Percentiles rank a stretch among this genome's conserved stretches.
phyloP scores from a whole-genome alignment of 2,888 invertebrate genomes.

The Drosophila picticornis region DNA sequence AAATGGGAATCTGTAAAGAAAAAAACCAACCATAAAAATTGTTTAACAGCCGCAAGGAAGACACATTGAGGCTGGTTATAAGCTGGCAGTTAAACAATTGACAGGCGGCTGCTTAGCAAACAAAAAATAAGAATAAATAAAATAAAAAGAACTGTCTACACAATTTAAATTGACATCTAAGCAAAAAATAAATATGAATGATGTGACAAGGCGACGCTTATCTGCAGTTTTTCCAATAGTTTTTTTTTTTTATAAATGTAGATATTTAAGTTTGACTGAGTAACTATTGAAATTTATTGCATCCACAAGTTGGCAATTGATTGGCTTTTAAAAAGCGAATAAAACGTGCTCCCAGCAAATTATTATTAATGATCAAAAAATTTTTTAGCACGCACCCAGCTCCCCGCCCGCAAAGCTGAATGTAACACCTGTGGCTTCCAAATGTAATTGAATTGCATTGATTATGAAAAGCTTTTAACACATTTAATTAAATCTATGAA shows the following conservation, averaged over 20 bases:
- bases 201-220: slow-evolving; percentile 71
- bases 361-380: slow-evolving; percentile 52
- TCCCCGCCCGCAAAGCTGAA: slow-evolving; percentile 6
- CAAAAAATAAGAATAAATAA: not conserved
- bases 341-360: slow-evolving; percentile 60
- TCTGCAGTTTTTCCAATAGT: slow-evolving; percentile 39
- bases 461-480: slow-evolving; percentile 68
- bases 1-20: slow-evolving; percentile 30
- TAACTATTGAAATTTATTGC: slow-evolving; percentile 76
- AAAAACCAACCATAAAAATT: slow-evolving; percentile 46
- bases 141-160: slow-evolving; percentile 32
- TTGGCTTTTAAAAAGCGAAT: slow-evolving; percentile 70
- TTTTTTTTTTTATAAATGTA: slow-evolving; percentile 36
- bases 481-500: slow-evolving; percentile 59
- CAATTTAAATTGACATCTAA: slow-evolving; percentile 57
- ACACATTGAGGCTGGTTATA: slow-evolving; percentile 57
- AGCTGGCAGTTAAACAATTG: slow-evolving; percentile 59
- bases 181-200: slow-evolving; percentile 63
- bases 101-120: slow-evolving; percentile 38
- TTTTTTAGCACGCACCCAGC: not conserved
- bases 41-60: slow-evolving; percentile 42
- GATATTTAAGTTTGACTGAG: slow-evolving; percentile 45
- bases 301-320: slow-evolving; percentile 62
- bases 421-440: slow-evolving; percentile 57
- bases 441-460: slow-evolving; percentile 24